A percentile compares a stretch with the other conserved stretches of the same genome.
Evolutionary conservation across 2,888 invertebrate species (phyloP).

Genomic region (Chrysomela aeneicollis): DNA sequence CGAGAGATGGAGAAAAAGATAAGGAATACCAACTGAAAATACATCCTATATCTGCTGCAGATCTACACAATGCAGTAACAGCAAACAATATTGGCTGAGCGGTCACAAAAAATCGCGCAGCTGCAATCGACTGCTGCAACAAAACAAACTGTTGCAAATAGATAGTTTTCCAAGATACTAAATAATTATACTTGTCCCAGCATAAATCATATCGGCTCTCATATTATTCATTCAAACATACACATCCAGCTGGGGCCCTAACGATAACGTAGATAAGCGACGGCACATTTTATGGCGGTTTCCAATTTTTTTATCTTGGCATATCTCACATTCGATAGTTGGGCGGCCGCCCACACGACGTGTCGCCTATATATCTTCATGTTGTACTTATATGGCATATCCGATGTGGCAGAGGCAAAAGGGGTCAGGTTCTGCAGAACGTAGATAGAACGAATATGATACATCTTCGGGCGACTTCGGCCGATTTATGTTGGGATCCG

Average conservation of each 20-base stretch:
- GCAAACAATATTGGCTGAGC: not conserved
- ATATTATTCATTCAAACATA: conserved; percentile 44
- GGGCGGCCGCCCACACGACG: conserved; percentile 53
- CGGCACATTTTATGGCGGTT: conserved; percentile 51
- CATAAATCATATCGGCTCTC: conserved; percentile 28
- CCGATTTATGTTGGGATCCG: conserved; percentile 50
- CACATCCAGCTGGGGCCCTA: conserved; percentile 39
- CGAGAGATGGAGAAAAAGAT: not conserved
- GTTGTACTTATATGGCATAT: conserved; percentile 53
- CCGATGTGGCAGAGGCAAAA: conserved; percentile 42
- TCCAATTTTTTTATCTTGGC: conserved; percentile 53
- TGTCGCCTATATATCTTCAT: conserved; percentile 55
- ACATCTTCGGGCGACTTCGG: conserved; percentile 51
- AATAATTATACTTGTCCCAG: conserved; percentile 31
- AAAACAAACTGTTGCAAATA: conserved; percentile 16
- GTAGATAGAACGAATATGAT: conserved; percentile 54
- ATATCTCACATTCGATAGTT: conserved; percentile 57
- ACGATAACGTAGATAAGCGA: conserved; percentile 47
- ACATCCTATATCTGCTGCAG: not conserved
- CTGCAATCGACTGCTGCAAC: not conserved
- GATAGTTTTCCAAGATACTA: conserved; percentile 18
- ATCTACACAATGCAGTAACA: not conserved
- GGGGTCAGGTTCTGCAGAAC: conserved; percentile 53
- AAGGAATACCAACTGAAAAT: not conserved
- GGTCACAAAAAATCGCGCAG: not conserved